Base-by-base conservation (phyloP, 2,113 vertebrate genomes). In the Ptychochromis oligacanthus region DNA sequence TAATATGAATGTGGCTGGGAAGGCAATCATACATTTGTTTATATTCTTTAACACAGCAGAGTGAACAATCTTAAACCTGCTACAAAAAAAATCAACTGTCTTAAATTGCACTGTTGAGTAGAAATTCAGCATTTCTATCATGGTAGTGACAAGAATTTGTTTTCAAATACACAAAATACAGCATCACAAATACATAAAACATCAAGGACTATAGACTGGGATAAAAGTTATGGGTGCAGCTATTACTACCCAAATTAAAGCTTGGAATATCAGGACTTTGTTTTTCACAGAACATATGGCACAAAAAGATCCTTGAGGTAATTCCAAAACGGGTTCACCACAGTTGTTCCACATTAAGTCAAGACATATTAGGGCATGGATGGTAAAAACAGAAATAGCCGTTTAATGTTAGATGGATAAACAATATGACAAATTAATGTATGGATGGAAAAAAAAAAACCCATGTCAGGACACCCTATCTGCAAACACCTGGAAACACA, bases 1-100 rank as follows among this genome's bases (percentile, higher is more conserved):
- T 89, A 83, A 87, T 82, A 84, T 88, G 60, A 83, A 78, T 80
- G 56, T 60, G 61, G 58, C 60, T 17, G 15, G 17, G 36, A 60
- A 67, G 57, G 72, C 36, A 75, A 85, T 52, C 49, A 79, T 65
- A 76, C 20, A 61, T 75, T 4, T 59, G 56, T 87, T 52, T 59
- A 54, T 87, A 46, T n/a, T 75, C 70, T 79, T 82, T 59, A 14
- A 54, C 8, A 26, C 14, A 12, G 22, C 28, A 55, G 55, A 70
- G 49, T n/a, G 31, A 85, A 72, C 22, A 59, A 74, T 62, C 49
- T 28, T 46, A 79, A 55, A 38, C n/a, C 60, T 70, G 22, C 31
- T 46, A n/a, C 62, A 31, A 79, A 54, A 62, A n/a, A 58, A 76
- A 28, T 80, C 52, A 70, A 15, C 28, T 5, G 74, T 72, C 80